Percentiles rank a stretch among this genome's conserved stretches.
Evolutionary conservation across 1,140 invertebrate genomes (phyloP).

Genomic region (Atta cephalotes): DNA sequence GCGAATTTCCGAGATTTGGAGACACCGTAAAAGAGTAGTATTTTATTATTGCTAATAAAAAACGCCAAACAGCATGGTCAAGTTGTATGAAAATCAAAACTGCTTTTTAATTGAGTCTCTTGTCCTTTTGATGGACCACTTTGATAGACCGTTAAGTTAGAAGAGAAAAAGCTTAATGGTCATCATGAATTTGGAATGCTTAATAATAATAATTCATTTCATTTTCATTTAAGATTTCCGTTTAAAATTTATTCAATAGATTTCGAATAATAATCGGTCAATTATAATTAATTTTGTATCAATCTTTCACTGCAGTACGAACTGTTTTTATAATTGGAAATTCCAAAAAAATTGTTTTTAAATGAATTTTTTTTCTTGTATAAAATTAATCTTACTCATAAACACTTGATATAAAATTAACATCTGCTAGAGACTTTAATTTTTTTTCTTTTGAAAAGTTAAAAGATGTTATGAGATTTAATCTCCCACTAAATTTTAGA

Average conservation of each 20-base stretch:
- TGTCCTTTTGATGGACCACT: not conserved
- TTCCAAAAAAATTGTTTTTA: constrained; percentile 1
- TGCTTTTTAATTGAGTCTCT: not conserved
- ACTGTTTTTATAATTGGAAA: not conserved
- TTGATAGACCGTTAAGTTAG: not conserved
- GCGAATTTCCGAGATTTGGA: constrained; percentile 3
- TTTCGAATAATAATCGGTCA: not conserved
- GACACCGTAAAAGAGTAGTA: constrained; percentile 41
- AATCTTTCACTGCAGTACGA: not conserved
- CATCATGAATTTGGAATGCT: not conserved
- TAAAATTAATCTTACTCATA: not conserved
- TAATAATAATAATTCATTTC: not conserved
- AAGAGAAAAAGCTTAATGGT: not conserved
- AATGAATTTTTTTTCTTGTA: not conserved
- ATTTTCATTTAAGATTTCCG: not conserved
- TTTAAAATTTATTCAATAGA: not conserved
- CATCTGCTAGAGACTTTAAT: not conserved
- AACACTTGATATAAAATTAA: not conserved
- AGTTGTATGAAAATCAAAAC: not conserved
- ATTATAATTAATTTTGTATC: not conserved
- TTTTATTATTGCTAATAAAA: constrained; percentile 57
- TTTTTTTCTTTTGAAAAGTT: not conserved
- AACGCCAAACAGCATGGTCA: not conserved
- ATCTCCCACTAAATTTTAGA: not conserved
- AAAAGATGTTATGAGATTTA: not conserved